Conservation (phyloP, 2,113 vertebrate species). For the Anarrhichthys ocellatus region DNA sequence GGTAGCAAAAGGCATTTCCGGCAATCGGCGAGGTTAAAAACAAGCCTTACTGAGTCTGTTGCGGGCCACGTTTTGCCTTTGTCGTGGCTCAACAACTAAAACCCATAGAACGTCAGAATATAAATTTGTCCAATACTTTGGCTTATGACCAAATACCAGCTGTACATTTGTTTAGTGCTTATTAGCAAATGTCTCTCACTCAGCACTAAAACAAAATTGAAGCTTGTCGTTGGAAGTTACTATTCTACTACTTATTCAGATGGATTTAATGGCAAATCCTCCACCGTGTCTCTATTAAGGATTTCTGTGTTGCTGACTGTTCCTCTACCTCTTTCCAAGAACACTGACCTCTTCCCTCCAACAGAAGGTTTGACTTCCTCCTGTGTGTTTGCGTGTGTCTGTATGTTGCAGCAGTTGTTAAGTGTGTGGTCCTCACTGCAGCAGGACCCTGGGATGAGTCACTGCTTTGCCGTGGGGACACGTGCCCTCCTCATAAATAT, state of each 20-base stretch:
- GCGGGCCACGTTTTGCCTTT: neutral
- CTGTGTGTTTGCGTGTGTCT: constrained; percentile 13
- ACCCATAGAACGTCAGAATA: neutral
- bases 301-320: neutral
- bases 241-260: neutral
- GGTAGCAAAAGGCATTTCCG: neutral
- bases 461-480: constrained; percentile 70
- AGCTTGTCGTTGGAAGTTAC: neutral
- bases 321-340: constrained; percentile 62
- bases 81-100: neutral
- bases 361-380: constrained; percentile 20
- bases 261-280: constrained; percentile 28
- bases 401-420: constrained; percentile 31
- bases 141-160: neutral
- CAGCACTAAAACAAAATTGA: neutral
- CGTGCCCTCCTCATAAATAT: constrained; percentile 83
- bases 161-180: neutral
- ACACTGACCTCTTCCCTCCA: constrained; percentile 13
- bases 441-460: constrained; percentile 76
- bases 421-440: constrained; percentile 44
- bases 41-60: neutral
- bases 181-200: neutral
- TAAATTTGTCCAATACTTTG: neutral
- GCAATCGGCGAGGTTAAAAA: neutral
- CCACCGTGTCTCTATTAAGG: neutral